Base-by-base conservation (phyloP, 2,888 invertebrate species). In the Meiosimyza platycephala region DNA sequence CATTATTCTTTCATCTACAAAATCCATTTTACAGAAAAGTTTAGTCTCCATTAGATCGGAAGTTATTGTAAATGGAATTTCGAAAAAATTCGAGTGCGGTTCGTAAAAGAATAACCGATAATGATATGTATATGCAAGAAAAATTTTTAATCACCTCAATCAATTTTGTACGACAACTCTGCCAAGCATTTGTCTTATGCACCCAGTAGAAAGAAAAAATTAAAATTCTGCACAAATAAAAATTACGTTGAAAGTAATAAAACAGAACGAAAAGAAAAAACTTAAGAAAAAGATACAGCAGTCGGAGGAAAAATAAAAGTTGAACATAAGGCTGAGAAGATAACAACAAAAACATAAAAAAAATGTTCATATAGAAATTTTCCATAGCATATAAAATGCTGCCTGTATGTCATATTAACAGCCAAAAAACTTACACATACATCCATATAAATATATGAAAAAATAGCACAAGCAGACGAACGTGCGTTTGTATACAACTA, bases 251-350 rank as follows among this genome's bases (percentile, higher is more conserved):
- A 28, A 15, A 33, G 60, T 11, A 22, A 60, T 13, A 13, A 60
- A 22, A 22, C 33, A 13, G 28, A 22, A 22, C 33, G 55, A 52
- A 51, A 22, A 33, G 16, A 16, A 54, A 54, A 54, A 64, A 64
- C 52, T 48, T 74, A 78, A 55, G 60, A 70, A 60, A 73, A 74
- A 47, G 71, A 67, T 40, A 60, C 69, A 55, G 28, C 73, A 70
- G 60, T 73, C 72, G 59, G 65, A 40, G 40, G 67, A 70, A 67
- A 62, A 72, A 63, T 47, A 28, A 60, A 13, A 28, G 1, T 4
- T 15, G 3, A 28, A 28, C 59, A 60, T 13, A 18, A 60, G 28
- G 28, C 18, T 28, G 33, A 18, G n/a, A 52, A 75, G 72, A 62
- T 66, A 73, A 68, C 72, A 76, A 62, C 70, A 74, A 64, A 13